Base-by-base conservation (phyloP, 1,140 invertebrate genomes). In the Listronotus oregonensis region DNA sequence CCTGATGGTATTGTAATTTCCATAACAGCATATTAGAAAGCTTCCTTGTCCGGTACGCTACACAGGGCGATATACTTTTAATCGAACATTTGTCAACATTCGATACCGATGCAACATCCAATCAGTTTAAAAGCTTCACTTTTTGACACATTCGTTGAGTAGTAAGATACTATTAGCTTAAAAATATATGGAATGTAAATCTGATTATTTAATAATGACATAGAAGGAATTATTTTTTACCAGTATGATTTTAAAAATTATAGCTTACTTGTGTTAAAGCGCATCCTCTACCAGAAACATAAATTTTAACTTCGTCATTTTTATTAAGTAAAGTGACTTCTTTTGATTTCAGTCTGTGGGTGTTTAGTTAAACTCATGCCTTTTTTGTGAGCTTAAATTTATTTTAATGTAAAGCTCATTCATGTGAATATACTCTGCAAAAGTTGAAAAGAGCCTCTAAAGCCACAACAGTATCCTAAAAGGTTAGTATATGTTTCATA, bases 1-100 rank as follows among this genome's bases (percentile, higher is more conserved):
- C 87, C 87, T 39, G 86, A 86, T 32, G 87, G 82, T 82, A 88
- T 84, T 59, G 80, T 81, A 0, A 89, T 75, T 70, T 87, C 85
- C 17, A 88, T 67, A 6, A 89, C 73, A 31, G 85, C 86, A 89
- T 88, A 67, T 87, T 88, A 17, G 74, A 69, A 8, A 67, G 52
- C 32, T 46, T 31, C 58, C 68, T 10, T 60, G 64, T 27, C 66
- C 69, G 54, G 56, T 77, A 78, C 8, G 73, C 54, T 52, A 78
- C 52, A 61, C 77, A 78, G 1, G 75, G 70, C 11, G 64, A 65
- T 52, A 78, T 64, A 37, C 56, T 71, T 15, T 69, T 68, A 39
- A 78, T 71, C 0, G 74, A 73, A 69, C 75, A 76, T 52, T 72
- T 56, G 55, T 72, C 71, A 2, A 73, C 70, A 21, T 61, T 73